These are phyloP conservation scores for Drosophila varians DNA, from an alignment of 1,140 invertebrate species.

Conservation along the genomic window DNA sequence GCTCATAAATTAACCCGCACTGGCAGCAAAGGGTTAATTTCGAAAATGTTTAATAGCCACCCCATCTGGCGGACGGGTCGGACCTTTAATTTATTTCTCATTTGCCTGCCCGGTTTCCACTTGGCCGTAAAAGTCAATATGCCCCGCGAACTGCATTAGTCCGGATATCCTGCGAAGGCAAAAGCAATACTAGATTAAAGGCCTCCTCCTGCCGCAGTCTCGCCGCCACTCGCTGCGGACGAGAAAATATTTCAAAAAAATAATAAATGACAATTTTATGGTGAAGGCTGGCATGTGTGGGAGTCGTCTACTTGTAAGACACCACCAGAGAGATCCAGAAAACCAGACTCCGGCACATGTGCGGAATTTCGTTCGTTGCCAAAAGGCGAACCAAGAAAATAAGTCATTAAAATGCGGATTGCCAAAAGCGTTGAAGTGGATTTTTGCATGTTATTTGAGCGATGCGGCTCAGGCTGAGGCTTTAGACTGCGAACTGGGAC, in stretches of 20 bases:
- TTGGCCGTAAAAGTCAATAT: constrained; percentile 55
- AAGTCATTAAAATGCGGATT: constrained; percentile 81
- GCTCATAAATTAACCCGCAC: too few relatives aligned
- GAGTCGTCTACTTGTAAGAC: constrained; percentile 54
- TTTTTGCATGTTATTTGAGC: constrained; percentile 75
- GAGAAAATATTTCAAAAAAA: constrained; percentile 59
- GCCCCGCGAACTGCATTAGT: constrained; percentile 40
- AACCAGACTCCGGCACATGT: constrained; percentile 40
- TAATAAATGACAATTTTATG: constrained; percentile 80
- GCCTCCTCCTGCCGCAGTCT: constrained; percentile 9
- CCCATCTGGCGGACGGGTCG: constrained; percentile 15
- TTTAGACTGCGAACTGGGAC: constrained; percentile 49
- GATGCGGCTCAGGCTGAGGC: constrained; percentile 41
- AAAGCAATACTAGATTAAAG: constrained; percentile 45
- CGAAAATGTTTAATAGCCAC: constrained; percentile 73
- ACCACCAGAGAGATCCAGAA: constrained; percentile 17
- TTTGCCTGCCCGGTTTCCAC: constrained; percentile 55
- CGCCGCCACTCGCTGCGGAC: constrained; percentile 1
- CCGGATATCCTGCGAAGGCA: neutral
- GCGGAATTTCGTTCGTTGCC: constrained; percentile 43
- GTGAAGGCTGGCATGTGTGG: constrained; percentile 39
- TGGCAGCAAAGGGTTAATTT: constrained; percentile 64
- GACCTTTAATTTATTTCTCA: constrained; percentile 62
- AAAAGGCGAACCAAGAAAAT: constrained; percentile 75
- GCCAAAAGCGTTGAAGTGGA: constrained; percentile 77